phyloP scores from a whole-genome alignment of 2,888 invertebrate genomes.

The Mantis religiosa region DNA sequence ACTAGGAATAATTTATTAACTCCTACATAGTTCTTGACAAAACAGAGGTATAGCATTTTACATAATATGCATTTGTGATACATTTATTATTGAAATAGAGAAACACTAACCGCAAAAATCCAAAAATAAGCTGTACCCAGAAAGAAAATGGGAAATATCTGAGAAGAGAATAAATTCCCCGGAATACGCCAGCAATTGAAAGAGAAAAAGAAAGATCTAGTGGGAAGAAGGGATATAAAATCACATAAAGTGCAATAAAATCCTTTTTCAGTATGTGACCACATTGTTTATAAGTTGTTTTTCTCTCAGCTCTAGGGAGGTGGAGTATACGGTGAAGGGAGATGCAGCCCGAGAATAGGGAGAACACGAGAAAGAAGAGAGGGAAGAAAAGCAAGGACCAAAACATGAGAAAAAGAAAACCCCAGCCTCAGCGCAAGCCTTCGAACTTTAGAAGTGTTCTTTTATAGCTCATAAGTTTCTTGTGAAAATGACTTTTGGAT shows the following conservation, averaged over 20 bases:
- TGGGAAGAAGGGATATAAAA: neutral
- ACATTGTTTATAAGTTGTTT: constrained; percentile 5
- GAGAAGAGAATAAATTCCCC: neutral
- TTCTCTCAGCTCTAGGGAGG: neutral
- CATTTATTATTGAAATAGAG: too few relatives aligned
- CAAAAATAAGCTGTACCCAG: too few relatives aligned
- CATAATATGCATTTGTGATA: too few relatives aligned
- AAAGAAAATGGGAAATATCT: neutral
- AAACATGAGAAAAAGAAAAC: neutral
- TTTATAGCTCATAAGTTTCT: constrained; percentile 5
- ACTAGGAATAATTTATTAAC: too few relatives aligned
- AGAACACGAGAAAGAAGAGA: neutral
- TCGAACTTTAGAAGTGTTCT: constrained; percentile 8
- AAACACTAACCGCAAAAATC: too few relatives aligned
- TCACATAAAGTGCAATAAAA: constrained; percentile 11
- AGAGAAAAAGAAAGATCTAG: neutral
- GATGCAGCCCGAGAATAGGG: neutral
- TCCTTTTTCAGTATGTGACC: neutral
- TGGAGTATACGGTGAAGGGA: too few relatives aligned
- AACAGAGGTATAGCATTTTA: too few relatives aligned
- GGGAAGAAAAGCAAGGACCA: neutral
- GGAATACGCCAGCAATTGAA: neutral
- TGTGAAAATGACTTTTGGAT: constrained; percentile 12
- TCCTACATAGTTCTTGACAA: too few relatives aligned
- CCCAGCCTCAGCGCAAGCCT: neutral